Evolutionary conservation across 2,797 vertebrate species (phyloP), one percentile per base, ranked within the genome.

Genomic region (Oreochromis grahami): DNA sequence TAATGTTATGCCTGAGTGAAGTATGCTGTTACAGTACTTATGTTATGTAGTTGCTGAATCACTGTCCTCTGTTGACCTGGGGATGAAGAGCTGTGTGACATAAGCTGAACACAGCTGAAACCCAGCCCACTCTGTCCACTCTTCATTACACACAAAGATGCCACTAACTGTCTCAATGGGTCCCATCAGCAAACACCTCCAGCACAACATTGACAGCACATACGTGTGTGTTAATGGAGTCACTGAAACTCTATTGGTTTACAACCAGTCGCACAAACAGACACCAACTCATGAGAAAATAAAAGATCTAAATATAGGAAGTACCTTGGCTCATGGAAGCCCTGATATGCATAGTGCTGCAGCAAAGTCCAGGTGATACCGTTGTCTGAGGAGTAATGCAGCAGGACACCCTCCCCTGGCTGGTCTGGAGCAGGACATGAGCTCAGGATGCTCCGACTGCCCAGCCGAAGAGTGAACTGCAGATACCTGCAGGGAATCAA

Each of bases 351-450:
- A 53, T 98, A 99, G 93, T 99, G 98, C 51, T 98, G 97, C 93
- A 99, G 92, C 5, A 99, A 96, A n/a, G 98, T 98, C 99, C 99
- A 99, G 72, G 98, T 99, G 85, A 99, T 98, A 29, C 98, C 98
- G 0, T 99, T 99, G 94, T 99, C 98, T 0, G 98, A 97, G 10
- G 98, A 99, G 94, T 97, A 99, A 93, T 99, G 98, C 70, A 99
- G 93, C 80, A 99, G 93, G 65, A 99, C 97, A 8, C 99, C 99
- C 95, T 99, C 99, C 29, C 98, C 98, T 1, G 99, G 97, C 93
- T 99, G 97, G 93, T 99, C 97, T 0, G 99, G 98, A 1, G 98
- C 98, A 86, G 97, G 98, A 93, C 99, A 99, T 1, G 98, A 98
- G 87, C 99, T 99, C 87, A 99, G 93, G 32, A 97, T 98, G 10